Percentiles rank a stretch among this genome's conserved stretches.
phyloP scores from a whole-genome alignment of 2,113 vertebrate genomes.

The Cheilinus undulatus region DNA sequence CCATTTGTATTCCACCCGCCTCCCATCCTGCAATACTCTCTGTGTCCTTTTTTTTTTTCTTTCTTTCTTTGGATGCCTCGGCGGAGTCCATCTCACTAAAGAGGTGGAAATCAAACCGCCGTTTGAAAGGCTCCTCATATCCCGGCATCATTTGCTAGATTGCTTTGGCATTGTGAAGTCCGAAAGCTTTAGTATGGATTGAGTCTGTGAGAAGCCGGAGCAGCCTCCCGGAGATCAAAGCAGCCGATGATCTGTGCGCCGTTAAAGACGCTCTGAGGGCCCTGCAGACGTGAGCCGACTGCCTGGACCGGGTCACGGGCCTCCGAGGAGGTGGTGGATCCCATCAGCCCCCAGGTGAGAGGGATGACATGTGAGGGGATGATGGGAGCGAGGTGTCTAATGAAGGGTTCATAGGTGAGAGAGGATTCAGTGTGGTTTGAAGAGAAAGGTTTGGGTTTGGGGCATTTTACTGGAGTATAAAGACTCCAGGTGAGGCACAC shows the following conservation, averaged over 20 bases:
- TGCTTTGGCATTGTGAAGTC: slow-evolving; percentile 56
- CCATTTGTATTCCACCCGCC: slow-evolving; percentile 60
- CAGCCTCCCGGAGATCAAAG: slow-evolving; percentile 74
- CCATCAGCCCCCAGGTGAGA: slow-evolving; percentile 37
- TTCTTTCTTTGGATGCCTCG: slow-evolving; percentile 31
- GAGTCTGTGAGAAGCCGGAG: slow-evolving; percentile 51
- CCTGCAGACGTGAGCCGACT: slow-evolving; percentile 71
- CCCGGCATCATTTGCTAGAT: slow-evolving; percentile 57
- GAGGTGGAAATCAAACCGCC: slow-evolving; percentile 64
- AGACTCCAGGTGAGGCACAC: background rate
- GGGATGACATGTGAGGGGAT: slow-evolving; percentile 25
- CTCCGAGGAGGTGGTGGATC: slow-evolving; percentile 34
- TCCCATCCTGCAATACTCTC: slow-evolving; percentile 26
- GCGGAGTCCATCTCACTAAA: slow-evolving; percentile 56
- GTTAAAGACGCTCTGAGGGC: slow-evolving; percentile 61
- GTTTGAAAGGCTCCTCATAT: slow-evolving; percentile 56
- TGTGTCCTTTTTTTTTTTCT: background rate
- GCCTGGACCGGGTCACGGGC: slow-evolving; percentile 35
- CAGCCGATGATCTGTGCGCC: slow-evolving; percentile 57
- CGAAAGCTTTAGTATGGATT: slow-evolving; percentile 71
- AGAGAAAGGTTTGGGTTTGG: no score
- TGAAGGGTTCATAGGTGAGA: slow-evolving; percentile 5
- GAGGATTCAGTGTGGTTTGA: background rate
- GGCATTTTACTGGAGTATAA: background rate
- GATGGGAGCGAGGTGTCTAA: background rate